Percentiles rank a stretch among this genome's conserved stretches.
Evolutionary conservation across 92 coral and sea anemone species (phyloP).

Genomic region (Heteractis magnifica): DNA sequence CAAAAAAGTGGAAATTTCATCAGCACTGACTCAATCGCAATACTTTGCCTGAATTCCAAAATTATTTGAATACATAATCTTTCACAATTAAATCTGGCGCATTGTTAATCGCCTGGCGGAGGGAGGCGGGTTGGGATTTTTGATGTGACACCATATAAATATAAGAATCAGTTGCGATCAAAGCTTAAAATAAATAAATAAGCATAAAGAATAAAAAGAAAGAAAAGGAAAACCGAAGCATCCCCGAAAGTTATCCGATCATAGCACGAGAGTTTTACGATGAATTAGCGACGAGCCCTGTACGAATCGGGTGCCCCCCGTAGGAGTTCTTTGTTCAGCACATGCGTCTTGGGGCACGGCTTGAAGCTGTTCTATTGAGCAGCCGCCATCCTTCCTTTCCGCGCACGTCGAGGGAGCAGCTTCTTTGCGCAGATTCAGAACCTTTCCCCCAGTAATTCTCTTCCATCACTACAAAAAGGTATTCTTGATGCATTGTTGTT

Average conservation of each 20-base stretch:
- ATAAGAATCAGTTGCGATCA: no score
- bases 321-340: slow-evolving; percentile 47
- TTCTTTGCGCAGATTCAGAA: slow-evolving; percentile 99
- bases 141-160: no score
- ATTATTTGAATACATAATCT: no score
- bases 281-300: neutral
- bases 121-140: no score
- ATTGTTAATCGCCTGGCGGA: no score
- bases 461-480: slow-evolving; percentile 90
- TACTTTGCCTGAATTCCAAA: no score
- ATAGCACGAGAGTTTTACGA: neutral
- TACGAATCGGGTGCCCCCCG: neutral
- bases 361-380: slow-evolving; percentile 90
- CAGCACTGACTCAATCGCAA: no score
- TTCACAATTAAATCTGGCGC: no score
- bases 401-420: slow-evolving; percentile 99
- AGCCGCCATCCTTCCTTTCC: slow-evolving; percentile 92
- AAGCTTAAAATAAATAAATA: neutral
- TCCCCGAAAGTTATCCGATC: neutral
- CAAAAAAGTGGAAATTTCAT: no score
- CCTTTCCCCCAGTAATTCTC: slow-evolving; percentile 79
- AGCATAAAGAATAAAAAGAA: neutral
- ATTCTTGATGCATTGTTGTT: slow-evolving; percentile 70
- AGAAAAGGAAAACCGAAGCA: slow-evolving; percentile 3
- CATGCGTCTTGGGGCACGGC: slow-evolving; percentile 80